phyloP scores from a whole-genome alignment of 1,140 invertebrate species.

The Musca domestica region DNA sequence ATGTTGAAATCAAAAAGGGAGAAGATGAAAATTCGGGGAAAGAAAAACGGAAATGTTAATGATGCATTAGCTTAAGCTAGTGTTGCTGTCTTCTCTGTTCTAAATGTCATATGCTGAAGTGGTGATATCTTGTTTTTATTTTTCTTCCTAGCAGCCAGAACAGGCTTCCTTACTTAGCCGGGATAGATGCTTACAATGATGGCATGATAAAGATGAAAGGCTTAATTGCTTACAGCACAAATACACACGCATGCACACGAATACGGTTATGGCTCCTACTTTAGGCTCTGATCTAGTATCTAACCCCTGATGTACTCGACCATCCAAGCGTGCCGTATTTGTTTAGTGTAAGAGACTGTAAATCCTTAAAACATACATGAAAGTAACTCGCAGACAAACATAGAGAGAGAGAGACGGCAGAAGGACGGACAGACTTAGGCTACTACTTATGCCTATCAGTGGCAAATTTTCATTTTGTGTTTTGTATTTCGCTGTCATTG shows the following conservation, averaged over 20 bases:
- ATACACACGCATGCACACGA: not conserved
- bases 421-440: not conserved
- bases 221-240: slow-evolving; percentile 16
- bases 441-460: too few species aligned
- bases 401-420: not conserved
- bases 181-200: not conserved
- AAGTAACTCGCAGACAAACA: not conserved
- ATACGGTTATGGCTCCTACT: too few species aligned
- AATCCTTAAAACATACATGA: slow-evolving; percentile 19
- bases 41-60: slow-evolving; percentile 9
- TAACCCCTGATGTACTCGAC: too few species aligned
- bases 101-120: too few species aligned
- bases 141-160: too few species aligned
- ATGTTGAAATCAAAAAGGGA: not conserved
- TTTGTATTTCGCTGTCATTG: too few species aligned
- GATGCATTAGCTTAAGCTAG: slow-evolving; percentile 8
- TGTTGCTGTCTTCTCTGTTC: not conserved
- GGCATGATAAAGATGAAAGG: slow-evolving; percentile 19
- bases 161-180: too few species aligned
- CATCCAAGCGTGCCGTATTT: not conserved
- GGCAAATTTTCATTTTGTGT: too few species aligned
- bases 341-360: slow-evolving; percentile 16
- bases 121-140: too few species aligned
- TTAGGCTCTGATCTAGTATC: too few species aligned
- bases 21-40: not conserved